Evolutionary conservation across 92 coral and sea anemone species (phyloP).

Genomic region (Siderastrea radians): DNA sequence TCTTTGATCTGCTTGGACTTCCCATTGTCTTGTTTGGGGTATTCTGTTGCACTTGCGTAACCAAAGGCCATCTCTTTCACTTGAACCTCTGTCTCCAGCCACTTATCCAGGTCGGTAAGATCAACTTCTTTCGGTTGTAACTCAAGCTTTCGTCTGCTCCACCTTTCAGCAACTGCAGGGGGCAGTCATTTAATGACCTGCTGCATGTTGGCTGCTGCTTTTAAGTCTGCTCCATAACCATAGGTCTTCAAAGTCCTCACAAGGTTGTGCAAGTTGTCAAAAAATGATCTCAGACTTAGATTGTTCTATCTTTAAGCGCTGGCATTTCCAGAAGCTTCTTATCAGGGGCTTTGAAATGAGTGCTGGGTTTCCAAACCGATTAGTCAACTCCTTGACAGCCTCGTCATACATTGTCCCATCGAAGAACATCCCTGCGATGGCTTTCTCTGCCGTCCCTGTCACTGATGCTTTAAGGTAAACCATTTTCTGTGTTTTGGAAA

Average conservation of each 20-base stretch:
- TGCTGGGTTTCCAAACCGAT: conserved; percentile 41
- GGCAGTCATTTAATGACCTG: conserved; percentile 1
- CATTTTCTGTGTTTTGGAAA: conserved; percentile 22
- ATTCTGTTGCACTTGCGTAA: too few relatives aligned
- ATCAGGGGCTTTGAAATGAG: conserved; percentile 49
- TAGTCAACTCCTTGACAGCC: conserved; percentile 22
- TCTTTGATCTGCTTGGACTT: neutral
- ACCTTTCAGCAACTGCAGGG: conserved; percentile 12
- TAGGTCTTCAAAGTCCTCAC: conserved; percentile 39
- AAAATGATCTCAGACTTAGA: conserved; percentile 20
- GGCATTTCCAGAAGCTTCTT: conserved; percentile 32
- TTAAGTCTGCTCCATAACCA: conserved; percentile 31
- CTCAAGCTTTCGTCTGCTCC: conserved; percentile 39
- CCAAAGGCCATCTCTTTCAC: conserved; percentile 38
- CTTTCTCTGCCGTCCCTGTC: too few relatives aligned
- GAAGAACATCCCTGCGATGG: too few relatives aligned
- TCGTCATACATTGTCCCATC: too few relatives aligned
- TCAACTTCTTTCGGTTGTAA: conserved; percentile 20
- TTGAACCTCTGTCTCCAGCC: conserved; percentile 54
- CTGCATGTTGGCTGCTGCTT: conserved; percentile 43
- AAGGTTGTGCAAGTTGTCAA: conserved; percentile 52
- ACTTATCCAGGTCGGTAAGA: conserved; percentile 24
- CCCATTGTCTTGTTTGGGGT: neutral
- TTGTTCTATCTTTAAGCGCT: conserved; percentile 26
- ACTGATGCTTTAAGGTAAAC: conserved; percentile 12